Conservation (phyloP, 1,140 invertebrate species). For the Nylanderia fulva region DNA sequence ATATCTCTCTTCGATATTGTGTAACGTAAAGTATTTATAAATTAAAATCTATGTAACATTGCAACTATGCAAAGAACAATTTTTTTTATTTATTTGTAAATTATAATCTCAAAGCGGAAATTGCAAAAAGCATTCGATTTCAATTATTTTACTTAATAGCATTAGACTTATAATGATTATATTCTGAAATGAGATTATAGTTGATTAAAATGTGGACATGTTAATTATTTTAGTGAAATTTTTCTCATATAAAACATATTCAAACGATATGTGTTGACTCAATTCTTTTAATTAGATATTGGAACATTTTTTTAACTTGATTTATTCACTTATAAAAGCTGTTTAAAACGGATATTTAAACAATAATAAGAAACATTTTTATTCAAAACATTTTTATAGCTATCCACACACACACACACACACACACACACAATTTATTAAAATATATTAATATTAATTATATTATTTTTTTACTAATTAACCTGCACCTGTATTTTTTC, state of each 20-base stretch:
- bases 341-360: too few relatives aligned
- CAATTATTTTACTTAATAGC: neutral
- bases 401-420: too few relatives aligned
- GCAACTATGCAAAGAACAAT: neutral
- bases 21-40: neutral
- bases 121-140: neutral
- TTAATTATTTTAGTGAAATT: neutral
- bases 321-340: too few relatives aligned
- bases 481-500: too few relatives aligned
- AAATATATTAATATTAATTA: neutral
- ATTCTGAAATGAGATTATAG: too few relatives aligned
- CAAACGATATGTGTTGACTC: neutral
- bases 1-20: neutral
- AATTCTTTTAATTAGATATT: too few relatives aligned
- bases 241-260: neutral
- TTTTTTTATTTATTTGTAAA: neutral
- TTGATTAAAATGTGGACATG: neutral
- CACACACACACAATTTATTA: too few relatives aligned
- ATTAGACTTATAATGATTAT: neutral
- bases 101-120: neutral
- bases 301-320: too few relatives aligned
- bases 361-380: too few relatives aligned
- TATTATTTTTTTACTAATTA: too few relatives aligned
- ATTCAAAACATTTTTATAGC: too few relatives aligned
- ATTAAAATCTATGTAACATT: neutral